phyloP scores from a whole-genome alignment of 2,113 vertebrate genomes.

The Spea bombifrons region DNA sequence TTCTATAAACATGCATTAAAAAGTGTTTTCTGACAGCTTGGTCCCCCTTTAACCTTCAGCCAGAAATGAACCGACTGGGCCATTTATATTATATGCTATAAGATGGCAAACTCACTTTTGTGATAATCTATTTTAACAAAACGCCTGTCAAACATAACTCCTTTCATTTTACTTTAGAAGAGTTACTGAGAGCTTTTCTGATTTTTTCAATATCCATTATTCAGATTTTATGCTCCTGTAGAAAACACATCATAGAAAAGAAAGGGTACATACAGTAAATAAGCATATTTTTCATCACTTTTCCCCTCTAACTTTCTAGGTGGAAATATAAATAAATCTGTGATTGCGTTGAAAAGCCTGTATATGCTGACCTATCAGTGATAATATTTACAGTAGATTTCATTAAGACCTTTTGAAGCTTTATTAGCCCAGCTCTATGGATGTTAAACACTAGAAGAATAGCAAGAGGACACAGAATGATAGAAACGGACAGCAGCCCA shows the following conservation, averaged over 20 bases:
- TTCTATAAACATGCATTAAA: constrained; percentile 43
- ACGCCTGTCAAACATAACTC: constrained; percentile 55
- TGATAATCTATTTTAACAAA: constrained; percentile 53
- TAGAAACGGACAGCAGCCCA: too few relatives aligned
- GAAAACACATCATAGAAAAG: not conserved
- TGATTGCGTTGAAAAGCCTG: too few relatives aligned
- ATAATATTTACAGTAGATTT: too few relatives aligned
- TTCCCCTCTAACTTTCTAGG: too few relatives aligned
- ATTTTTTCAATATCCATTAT: constrained; percentile 15
- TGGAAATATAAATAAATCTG: too few relatives aligned
- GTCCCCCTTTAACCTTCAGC: constrained; percentile 21
- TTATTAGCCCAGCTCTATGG: too few relatives aligned
- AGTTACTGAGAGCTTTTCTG: constrained; percentile 51
- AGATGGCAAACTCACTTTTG: constrained; percentile 55
- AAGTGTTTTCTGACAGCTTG: constrained; percentile 52
- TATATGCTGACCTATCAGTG: too few relatives aligned
- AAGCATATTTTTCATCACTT: too few relatives aligned
- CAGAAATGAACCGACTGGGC: constrained; percentile 56
- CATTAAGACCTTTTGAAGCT: too few relatives aligned
- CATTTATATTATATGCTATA: constrained; percentile 56
- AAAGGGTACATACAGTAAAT: not conserved
- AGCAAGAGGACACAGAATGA: too few relatives aligned
- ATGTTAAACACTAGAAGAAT: too few relatives aligned
- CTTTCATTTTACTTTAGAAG: constrained; percentile 48
- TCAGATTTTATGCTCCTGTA: not conserved